Base-by-base conservation (phyloP, 2,113 vertebrate species). In the Mus pahari region DNA sequence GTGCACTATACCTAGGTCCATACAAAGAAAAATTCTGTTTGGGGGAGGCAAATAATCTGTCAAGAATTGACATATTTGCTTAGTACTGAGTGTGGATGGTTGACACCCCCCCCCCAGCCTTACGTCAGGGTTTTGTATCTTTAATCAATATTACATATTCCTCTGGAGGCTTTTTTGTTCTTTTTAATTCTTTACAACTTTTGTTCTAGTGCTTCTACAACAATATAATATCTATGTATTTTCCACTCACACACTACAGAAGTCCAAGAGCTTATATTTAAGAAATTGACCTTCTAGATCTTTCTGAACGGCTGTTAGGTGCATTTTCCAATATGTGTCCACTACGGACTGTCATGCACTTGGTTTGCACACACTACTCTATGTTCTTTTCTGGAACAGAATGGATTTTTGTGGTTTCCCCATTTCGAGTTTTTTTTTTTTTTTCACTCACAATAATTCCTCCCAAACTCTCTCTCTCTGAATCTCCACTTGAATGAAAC, bases 371-470 rank as follows among this genome's bases (percentile, higher is more conserved):
- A 68, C 7, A 53, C 39, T 62, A 2, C 7, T 26, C 64, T 8
- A 48, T 66, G 22, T 14, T 39, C 3, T 70, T 82, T 20, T 14
- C 36, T 86, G 78, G 12, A 4, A 55, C 33, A 90, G 48, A 91
- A 94, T 19, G 2, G 2, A 42, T 74, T 88, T n/a, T 90, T 2
- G 0, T 22, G 1, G 4, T 55, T 36, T 74, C 4, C 42, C 2
- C 66, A 92, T 74, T 90, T 71, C 66, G 5, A 81, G 58, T 89
- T 92, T 24, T 60, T 95, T 89, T 92, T 24, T 60, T 95, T 48
- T 48, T 48, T 48, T 48, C 36, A 84, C 22, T 22, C 19, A 28
- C 7, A 82, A 89, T 55, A 68, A 93, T 84, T 53, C 58, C 11
- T 3, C 36, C 48, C 11, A 94, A 60, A 64, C 9, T 64, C 24